These are phyloP conservation scores for Lutjanus argentimaculatus DNA, from an alignment of 2,797 vertebrate species.

Conservation along the genomic window DNA sequence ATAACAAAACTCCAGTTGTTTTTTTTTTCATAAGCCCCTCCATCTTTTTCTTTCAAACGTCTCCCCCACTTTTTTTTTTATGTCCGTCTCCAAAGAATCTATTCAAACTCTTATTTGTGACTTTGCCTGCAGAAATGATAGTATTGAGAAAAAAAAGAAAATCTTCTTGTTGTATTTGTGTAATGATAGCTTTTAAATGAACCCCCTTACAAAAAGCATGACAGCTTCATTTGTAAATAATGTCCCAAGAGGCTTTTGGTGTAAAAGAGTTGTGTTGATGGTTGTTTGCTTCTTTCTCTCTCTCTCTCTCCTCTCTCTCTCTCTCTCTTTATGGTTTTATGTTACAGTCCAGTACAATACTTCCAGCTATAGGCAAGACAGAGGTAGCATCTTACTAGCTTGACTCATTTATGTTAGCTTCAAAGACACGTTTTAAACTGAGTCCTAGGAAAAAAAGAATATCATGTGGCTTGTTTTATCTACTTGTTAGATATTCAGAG, in stretches of 20 bases:
- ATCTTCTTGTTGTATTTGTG: slow-evolving; percentile 95
- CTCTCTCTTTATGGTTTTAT: slow-evolving; percentile 84
- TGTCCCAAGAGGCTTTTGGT: slow-evolving; percentile 95
- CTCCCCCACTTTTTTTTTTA: slow-evolving; percentile 72
- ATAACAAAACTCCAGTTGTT: slow-evolving; percentile 64
- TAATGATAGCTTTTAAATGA: slow-evolving; percentile 96
- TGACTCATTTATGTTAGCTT: slow-evolving; percentile 95
- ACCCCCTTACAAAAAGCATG: slow-evolving; percentile 95
- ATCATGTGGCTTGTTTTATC: slow-evolving; percentile 95
- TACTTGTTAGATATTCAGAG: slow-evolving; percentile 94
- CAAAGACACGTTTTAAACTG: slow-evolving; percentile 91
- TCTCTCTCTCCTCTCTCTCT: slow-evolving; percentile 1
- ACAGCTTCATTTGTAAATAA: slow-evolving; percentile 98
- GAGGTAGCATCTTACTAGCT: slow-evolving; percentile 95
- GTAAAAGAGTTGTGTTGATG: slow-evolving; percentile 98
- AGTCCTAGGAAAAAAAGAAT: slow-evolving; percentile 82
- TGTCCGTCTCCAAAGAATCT: slow-evolving; percentile 91
- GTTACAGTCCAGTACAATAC: slow-evolving; percentile 92
- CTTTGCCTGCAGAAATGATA: slow-evolving; percentile 93
- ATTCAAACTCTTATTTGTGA: slow-evolving; percentile 91
- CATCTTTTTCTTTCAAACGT: slow-evolving; percentile 60
- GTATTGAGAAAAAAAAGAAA: slow-evolving; percentile 82
- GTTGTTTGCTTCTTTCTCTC: slow-evolving; percentile 90
- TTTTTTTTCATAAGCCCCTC: slow-evolving; percentile 56
- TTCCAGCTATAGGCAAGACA: slow-evolving; percentile 94